Conservation (phyloP, 2,113 vertebrate species). For the Epinephelus cyanopodus region DNA sequence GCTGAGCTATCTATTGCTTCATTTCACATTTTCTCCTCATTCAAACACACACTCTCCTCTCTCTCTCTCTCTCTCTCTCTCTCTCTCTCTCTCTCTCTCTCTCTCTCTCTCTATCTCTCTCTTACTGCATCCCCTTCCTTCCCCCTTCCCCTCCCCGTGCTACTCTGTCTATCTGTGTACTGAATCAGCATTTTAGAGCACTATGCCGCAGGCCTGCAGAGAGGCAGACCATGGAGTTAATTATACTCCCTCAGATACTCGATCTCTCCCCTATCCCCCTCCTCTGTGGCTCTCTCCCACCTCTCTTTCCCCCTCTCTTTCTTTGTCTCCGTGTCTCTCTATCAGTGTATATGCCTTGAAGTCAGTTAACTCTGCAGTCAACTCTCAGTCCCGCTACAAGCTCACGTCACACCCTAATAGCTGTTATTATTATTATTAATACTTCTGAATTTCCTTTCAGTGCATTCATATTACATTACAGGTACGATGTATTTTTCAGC, state of each 20-base stretch:
- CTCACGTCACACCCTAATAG: background rate
- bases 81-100: constrained; percentile 8
- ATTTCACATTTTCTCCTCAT: constrained; percentile 30
- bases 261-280: constrained; percentile 45
- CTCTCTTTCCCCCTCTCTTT: constrained; percentile 4
- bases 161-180: constrained; percentile 71
- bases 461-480: background rate
- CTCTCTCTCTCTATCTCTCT: constrained; percentile 15
- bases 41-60: constrained; percentile 27
- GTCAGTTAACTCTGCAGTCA: constrained; percentile 38
- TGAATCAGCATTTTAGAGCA: constrained; percentile 82
- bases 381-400: background rate
- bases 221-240: constrained; percentile 75
- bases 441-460: background rate
- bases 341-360: background rate
- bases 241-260: constrained; percentile 75
- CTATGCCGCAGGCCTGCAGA: constrained; percentile 80
- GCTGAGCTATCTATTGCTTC: background rate
- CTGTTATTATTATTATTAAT: background rate
- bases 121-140: constrained; percentile 53
- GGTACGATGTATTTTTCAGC: background rate
- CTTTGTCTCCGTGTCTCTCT: background rate
- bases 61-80: constrained; percentile 25
- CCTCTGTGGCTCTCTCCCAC: constrained; percentile 37
- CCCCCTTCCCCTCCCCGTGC: constrained; percentile 43